Evolutionary conservation across 2,113 vertebrate species (phyloP), one percentile per base, ranked within the genome.

Genomic region (Trematomus loennbergii): DNA sequence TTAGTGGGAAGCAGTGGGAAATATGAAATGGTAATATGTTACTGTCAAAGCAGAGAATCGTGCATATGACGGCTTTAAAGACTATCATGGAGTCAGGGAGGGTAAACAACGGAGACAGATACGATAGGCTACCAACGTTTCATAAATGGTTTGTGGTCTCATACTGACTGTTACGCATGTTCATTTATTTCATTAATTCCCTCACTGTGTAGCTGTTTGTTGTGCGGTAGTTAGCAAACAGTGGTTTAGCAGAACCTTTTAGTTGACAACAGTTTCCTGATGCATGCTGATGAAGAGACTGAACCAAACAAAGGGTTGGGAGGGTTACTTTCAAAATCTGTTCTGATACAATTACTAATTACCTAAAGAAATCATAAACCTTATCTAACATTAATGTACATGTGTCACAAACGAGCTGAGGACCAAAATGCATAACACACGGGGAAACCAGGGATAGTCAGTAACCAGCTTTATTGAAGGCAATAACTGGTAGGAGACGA

Each of bases 11-110:
- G 22, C 40, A 22, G 57, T 60, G 25, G 52, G 13, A 58, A n/a
- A 62, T 46, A 68, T 20, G 0, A 75, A 59, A 79, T 63, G 17
- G 17, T 12, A 73, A 88, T 75, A 49, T 65, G 33, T 16, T 57
- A 63, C 40, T 3, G 0, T 48, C n/a, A 15, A 54, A 68, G 49
- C 60, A 48, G 29, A 5, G 25, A 13, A 50, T 8, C 16, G 49
- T 53, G 49, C 36, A 52, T 71, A 3, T 50, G 46, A 55, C 40
- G 72, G 62, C 2, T 46, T 55, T 36, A 50, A 72, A 72, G n/a
- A 36, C 6, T 36, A 18, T 25, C 45, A 5, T n/a, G 33, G 16
- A 50, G 48, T 45, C 58, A 58, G 9, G 46, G 20, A 57, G 55
- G n/a, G 13, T 29, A 15, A 58, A 29, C 43, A 1, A n/a, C 29